Base-by-base conservation (phyloP, 2,113 vertebrate genomes). In the Corvus cornix region DNA sequence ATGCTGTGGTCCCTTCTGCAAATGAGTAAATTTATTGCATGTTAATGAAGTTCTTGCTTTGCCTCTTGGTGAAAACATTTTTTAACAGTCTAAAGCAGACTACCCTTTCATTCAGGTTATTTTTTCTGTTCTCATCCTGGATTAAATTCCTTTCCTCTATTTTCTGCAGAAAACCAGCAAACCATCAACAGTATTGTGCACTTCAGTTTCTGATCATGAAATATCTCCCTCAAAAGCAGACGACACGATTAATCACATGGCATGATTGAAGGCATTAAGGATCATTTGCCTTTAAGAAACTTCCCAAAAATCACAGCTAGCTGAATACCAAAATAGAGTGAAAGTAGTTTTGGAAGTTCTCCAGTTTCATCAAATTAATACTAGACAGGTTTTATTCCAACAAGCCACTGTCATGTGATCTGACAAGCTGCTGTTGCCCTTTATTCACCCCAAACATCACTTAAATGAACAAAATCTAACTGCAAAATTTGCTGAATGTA, bases 291-390 rank as follows among this genome's bases (percentile, higher is more conserved):
- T 63, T 84, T 24, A 67, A 86, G 52, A 90, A 86, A 70, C 22
- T 35, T 72, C 44, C 63, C 60, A 68, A 80, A 88, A 93, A 68
- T 39, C 48, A 70, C 30, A 84, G 56, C 37, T 86, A 92, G 59
- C 22, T 90, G 33, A 92, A 92, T 79, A 53, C 16, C 75, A 84
- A 90, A 96, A 87, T 0, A 58, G 28, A 94, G 55, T n/a, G 11
- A 51, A 83, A 86, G 48, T 44, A 77, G 17, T 92, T 96, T 26
- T 96, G 90, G 68, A 93, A 59, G 44, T 86, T 56, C 26, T 95
- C 85, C 93, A 93, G 58, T 75, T 88, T 85, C 63, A 93, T 88
- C 56, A 92, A 70, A 92, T 88, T 95, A 91, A 55, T 68, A 85
- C 59, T 35, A 86, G 41, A 75, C 19, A 82, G 67, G 51, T 79